Percentiles rank a stretch among this genome's conserved stretches.
Conservation (phyloP, 1,140 invertebrate genomes). For the Bombus ignitus region DNA sequence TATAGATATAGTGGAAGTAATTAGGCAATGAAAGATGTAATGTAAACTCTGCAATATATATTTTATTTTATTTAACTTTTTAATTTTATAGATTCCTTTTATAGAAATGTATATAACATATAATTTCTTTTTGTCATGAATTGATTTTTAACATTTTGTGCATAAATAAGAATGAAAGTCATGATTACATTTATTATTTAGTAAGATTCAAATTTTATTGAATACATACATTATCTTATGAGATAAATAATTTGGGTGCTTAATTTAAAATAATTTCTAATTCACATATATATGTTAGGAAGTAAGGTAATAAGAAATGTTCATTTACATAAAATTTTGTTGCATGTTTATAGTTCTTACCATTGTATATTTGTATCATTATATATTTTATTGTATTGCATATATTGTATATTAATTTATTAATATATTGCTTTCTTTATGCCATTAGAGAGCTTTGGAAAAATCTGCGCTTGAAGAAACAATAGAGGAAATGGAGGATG, state of each 20-base stretch:
- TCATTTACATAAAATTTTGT: constrained; percentile 13
- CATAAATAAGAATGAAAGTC: neutral
- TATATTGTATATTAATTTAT: neutral
- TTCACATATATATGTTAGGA: constrained; percentile 1
- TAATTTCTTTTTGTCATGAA: neutral
- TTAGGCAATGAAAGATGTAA: constrained; percentile 33
- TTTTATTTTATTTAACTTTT: constrained; percentile 13
- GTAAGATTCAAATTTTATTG: neutral
- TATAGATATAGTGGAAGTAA: constrained; percentile 48
- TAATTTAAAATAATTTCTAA: constrained; percentile 1
- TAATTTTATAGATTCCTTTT: neutral
- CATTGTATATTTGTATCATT: neutral
- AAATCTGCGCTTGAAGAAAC: constrained; percentile 69
- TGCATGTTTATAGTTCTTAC: constrained; percentile 27
- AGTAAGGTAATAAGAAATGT: constrained; percentile 2
- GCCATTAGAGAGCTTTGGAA: constrained; percentile 70
- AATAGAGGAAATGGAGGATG: constrained; percentile 75
- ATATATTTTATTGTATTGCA: neutral
- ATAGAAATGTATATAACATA: neutral
- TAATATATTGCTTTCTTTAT: constrained; percentile 33
- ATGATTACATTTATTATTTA: neutral
- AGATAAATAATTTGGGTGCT: neutral
- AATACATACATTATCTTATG: neutral
- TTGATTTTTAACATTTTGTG: neutral
- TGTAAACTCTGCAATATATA: constrained; percentile 2